phyloP scores from a whole-genome alignment of 2,888 invertebrate genomes.

The Molorchus minor region DNA sequence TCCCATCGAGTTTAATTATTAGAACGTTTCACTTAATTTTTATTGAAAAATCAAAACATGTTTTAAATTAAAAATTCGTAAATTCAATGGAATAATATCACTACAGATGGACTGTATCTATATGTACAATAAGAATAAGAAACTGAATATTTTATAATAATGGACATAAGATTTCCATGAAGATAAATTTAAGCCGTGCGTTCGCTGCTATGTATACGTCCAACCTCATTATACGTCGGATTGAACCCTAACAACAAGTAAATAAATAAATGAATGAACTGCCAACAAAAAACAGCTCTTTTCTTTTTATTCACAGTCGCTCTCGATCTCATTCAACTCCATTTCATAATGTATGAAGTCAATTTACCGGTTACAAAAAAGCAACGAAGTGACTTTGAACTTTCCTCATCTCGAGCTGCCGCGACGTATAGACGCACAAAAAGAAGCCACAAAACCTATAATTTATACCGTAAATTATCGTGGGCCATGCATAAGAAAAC shows the following conservation, averaged over 20 bases:
- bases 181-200: slow-evolving; percentile 7
- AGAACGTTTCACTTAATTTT: too few relatives aligned
- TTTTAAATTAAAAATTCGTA: too few relatives aligned
- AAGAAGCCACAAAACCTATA: slow-evolving; percentile 28
- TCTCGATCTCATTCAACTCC: slow-evolving; percentile 33
- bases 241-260: slow-evolving; percentile 28
- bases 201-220: slow-evolving; percentile 17
- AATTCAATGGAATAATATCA: too few relatives aligned
- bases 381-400: slow-evolving; percentile 30
- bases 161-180: neutral
- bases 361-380: slow-evolving; percentile 27
- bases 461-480: slow-evolving; percentile 34
- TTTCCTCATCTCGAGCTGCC: slow-evolving; percentile 20
- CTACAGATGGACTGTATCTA: too few relatives aligned
- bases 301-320: slow-evolving; percentile 29
- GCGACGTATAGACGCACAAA: slow-evolving; percentile 29
- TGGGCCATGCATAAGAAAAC: slow-evolving; percentile 38
- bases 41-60: too few relatives aligned
- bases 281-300: slow-evolving; percentile 25
- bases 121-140: too few relatives aligned
- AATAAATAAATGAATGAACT: slow-evolving; percentile 28
- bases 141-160: neutral
- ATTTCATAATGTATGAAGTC: slow-evolving; percentile 29
- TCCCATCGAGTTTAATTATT: too few relatives aligned
- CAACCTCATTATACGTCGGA: slow-evolving; percentile 25